phyloP scores from a whole-genome alignment of 2,888 invertebrate genomes.

The Morpho deidamia region DNA sequence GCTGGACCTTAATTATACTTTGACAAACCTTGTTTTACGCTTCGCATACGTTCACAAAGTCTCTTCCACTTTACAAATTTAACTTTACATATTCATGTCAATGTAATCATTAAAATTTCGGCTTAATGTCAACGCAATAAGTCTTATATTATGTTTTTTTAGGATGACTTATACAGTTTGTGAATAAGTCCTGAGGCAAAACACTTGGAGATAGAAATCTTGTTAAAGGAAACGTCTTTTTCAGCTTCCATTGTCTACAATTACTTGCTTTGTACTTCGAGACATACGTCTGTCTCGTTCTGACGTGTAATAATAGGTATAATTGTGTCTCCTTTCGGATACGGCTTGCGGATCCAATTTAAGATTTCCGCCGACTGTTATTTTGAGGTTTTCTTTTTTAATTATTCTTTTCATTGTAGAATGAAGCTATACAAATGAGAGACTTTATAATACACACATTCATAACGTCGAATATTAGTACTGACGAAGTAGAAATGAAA shows the following conservation, averaged over 20 bases:
- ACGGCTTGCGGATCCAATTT: constrained; percentile 54
- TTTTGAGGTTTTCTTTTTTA: constrained; percentile 43
- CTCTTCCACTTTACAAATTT: constrained; percentile 47
- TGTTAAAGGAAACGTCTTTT: constrained; percentile 76
- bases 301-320: constrained; percentile 1
- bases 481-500: too few relatives aligned
- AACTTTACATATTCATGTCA: background rate
- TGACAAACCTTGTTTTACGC: constrained; percentile 73
- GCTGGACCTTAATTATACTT: constrained; percentile 59
- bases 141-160: constrained; percentile 7
- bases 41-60: constrained; percentile 65
- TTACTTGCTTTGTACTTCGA: constrained; percentile 58
- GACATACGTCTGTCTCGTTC: constrained; percentile 37
- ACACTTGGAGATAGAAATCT: constrained; percentile 71
- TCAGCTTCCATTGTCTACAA: constrained; percentile 75
- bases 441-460: background rate
- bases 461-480: too few relatives aligned
- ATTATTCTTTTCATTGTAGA: constrained; percentile 33
- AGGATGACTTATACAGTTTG: constrained; percentile 30
- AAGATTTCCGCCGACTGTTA: constrained; percentile 55
- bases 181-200: constrained; percentile 55
- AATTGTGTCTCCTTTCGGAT: constrained; percentile 31
- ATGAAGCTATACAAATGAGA: constrained; percentile 9
- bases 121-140: constrained; percentile 12
- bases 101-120: constrained; percentile 14